A percentile compares a stretch with the other conserved stretches of the same genome.
phyloP scores from a whole-genome alignment of 2,113 vertebrate genomes.

The Caranx ignobilis region DNA sequence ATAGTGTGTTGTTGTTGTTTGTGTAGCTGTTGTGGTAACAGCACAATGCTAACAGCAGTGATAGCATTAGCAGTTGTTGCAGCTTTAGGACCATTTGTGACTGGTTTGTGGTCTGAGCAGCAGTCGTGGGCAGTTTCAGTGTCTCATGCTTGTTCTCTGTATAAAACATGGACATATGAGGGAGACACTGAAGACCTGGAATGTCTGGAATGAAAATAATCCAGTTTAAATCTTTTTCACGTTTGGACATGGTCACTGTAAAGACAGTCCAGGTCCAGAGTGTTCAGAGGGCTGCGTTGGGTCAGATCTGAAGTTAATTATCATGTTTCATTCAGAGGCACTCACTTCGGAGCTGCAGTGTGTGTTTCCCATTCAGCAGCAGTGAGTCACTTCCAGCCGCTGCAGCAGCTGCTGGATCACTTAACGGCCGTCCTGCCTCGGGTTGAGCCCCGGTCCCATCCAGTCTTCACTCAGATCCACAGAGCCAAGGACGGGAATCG shows the following conservation, averaged over 20 bases:
- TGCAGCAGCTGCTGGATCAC: conserved; percentile 37
- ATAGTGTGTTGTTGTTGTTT: no score
- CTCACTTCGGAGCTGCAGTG: conserved; percentile 12
- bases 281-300: conserved; percentile 23
- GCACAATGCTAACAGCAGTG: background rate
- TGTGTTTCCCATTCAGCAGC: conserved; percentile 26
- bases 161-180: background rate
- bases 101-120: background rate
- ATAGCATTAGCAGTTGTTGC: background rate
- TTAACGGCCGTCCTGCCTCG: conserved; percentile 15
- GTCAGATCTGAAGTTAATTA: conserved; percentile 24
- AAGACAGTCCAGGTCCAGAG: background rate
- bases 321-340: conserved; percentile 27
- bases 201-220: conserved; percentile 4
- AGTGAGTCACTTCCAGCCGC: conserved; percentile 42
- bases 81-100: background rate
- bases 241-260: background rate
- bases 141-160: background rate
- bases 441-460: background rate
- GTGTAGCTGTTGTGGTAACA: no score
- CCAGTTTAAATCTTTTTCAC: background rate
- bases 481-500: background rate
- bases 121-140: background rate
- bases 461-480: background rate
- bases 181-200: background rate